Percentiles rank a stretch among this genome's conserved stretches.
Evolutionary conservation across 2,113 vertebrate species (phyloP).

Genomic region (Ursus arctos): DNA sequence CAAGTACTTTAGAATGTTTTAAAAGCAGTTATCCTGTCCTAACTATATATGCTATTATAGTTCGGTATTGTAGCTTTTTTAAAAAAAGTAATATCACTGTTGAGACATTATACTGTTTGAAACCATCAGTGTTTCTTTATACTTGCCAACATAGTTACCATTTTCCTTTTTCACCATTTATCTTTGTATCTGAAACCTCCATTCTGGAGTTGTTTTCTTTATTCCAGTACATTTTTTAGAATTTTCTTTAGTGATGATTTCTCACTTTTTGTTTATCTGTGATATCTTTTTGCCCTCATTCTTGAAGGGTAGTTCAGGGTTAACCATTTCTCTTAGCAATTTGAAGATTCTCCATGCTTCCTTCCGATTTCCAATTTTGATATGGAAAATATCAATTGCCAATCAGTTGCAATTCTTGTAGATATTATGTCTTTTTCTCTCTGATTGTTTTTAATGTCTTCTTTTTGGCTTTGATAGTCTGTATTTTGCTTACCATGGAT

Average conservation of each 20-base stretch:
- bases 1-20: neutral
- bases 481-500: neutral
- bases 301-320: slow-evolving; percentile 1
- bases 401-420: neutral
- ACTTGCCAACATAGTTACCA: neutral
- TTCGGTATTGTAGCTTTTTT: neutral
- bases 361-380: slow-evolving; percentile 19
- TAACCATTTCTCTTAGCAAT: slow-evolving; percentile 20
- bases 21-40: neutral
- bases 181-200: neutral
- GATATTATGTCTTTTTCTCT: neutral
- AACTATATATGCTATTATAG: neutral
- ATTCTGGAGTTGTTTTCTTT: slow-evolving; percentile 18
- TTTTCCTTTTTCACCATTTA: neutral
- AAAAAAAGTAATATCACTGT: neutral
- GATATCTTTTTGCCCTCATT: neutral
- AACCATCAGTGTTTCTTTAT: neutral
- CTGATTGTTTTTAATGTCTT: neutral
- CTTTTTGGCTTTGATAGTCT: neutral
- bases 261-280: neutral
- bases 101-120: neutral
- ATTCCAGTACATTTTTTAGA: neutral
- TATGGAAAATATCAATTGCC: neutral
- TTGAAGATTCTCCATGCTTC: neutral
- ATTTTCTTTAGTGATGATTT: slow-evolving; percentile 29